A percentile compares a stretch with the other conserved stretches of the same genome.
Evolutionary conservation across 2,888 invertebrate genomes (phyloP).

Genomic region (Pseudanteris insignis): DNA sequence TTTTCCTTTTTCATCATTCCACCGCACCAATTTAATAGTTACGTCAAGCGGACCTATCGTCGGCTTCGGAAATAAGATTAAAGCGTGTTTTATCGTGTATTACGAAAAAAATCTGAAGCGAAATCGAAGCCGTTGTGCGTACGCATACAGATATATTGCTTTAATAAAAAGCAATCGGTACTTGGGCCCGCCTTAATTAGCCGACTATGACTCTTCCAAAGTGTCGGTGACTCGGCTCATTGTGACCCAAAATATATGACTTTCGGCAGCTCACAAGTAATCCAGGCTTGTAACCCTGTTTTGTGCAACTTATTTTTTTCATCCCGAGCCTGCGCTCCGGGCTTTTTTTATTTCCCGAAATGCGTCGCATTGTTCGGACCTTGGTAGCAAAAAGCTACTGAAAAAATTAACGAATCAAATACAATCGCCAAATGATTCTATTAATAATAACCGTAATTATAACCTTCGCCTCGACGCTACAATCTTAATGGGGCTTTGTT

Average conservation of each 20-base stretch:
- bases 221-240: slow-evolving; percentile 45
- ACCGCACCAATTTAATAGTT: slow-evolving; percentile 35
- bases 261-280: slow-evolving; percentile 43
- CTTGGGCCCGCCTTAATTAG: slow-evolving; percentile 50
- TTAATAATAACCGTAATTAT: slow-evolving; percentile 43
- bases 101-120: slow-evolving; percentile 29
- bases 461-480: slow-evolving; percentile 27
- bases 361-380: slow-evolving; percentile 29
- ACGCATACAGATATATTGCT: slow-evolving; percentile 36
- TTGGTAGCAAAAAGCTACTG: slow-evolving; percentile 45
- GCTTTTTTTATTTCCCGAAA: slow-evolving; percentile 24
- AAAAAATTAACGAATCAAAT: slow-evolving; percentile 44
- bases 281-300: slow-evolving; percentile 22
- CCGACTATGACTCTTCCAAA: slow-evolving; percentile 49
- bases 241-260: slow-evolving; percentile 41
- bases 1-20: not conserved
- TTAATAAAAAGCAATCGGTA: slow-evolving; percentile 47
- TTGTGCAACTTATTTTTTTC: slow-evolving; percentile 40
- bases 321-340: not conserved
- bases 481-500: slow-evolving; percentile 38
- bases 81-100: slow-evolving; percentile 37
- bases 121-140: slow-evolving; percentile 32
- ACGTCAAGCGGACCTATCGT: slow-evolving; percentile 34
- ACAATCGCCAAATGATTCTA: slow-evolving; percentile 42
- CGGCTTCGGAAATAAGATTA: slow-evolving; percentile 36